Conservation (phyloP, 2,113 vertebrate genomes). For the Nanger granti region DNA sequence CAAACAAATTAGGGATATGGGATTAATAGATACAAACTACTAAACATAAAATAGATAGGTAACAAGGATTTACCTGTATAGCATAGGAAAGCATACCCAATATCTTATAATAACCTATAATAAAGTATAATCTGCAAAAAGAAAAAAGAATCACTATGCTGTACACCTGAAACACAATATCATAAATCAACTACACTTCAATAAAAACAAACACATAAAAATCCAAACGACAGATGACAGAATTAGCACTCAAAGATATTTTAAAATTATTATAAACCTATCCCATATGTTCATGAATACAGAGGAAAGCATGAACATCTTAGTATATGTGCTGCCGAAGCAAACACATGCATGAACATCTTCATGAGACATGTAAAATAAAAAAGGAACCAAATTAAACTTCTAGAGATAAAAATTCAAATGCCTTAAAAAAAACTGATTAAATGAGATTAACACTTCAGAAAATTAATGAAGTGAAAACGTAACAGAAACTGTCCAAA, state of each 20-base stretch:
- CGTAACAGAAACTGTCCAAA: neutral
- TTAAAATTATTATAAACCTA: neutral
- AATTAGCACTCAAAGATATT: neutral
- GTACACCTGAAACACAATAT: neutral
- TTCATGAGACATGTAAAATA: neutral
- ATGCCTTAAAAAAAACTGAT: neutral
- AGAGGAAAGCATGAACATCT: neutral
- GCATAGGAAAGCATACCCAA: neutral
- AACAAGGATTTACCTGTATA: neutral
- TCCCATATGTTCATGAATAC: neutral
- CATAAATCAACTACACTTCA: neutral
- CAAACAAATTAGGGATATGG: neutral
- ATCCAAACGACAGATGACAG: neutral
- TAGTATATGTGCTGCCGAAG: neutral
- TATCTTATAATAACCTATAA: neutral
- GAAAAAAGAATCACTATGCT: neutral
- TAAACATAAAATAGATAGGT: neutral
- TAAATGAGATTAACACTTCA: neutral
- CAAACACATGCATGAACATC: neutral
- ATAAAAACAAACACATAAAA: neutral
- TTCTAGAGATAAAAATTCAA: neutral
- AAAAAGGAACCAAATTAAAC: neutral
- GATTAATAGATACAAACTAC: neutral
- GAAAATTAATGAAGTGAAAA: conserved; percentile 10
- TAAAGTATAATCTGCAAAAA: neutral